Evolutionary conservation across 2,113 vertebrate species (phyloP).

Genomic region (Opisthocomus hoazin): DNA sequence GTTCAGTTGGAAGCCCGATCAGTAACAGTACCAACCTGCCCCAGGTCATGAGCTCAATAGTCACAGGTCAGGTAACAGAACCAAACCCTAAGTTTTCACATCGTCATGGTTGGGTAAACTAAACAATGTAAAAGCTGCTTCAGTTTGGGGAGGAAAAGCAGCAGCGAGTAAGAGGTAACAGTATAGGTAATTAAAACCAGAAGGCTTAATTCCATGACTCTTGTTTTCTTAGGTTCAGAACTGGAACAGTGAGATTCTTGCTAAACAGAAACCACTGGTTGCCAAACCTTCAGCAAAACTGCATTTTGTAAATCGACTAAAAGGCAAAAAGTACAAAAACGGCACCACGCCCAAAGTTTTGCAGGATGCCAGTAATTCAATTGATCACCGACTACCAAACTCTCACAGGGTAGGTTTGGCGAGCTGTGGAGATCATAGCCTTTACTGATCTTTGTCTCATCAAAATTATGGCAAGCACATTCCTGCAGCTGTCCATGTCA

Average conservation of each 20-base stretch:
- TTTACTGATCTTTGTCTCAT: neutral
- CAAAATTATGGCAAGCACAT: neutral
- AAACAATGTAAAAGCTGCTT: neutral
- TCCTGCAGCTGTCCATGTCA: neutral
- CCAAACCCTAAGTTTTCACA: neutral
- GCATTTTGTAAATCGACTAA: slow-evolving; percentile 91
- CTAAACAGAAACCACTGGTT: slow-evolving; percentile 85
- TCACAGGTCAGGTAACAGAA: neutral
- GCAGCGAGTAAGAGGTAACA: neutral
- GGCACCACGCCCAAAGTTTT: slow-evolving; percentile 82
- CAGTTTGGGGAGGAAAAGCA: neutral
- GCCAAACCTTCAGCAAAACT: slow-evolving; percentile 89
- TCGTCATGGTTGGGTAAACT: neutral
- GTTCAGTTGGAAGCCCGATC: neutral
- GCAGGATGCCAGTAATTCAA: slow-evolving; percentile 90
- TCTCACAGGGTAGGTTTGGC: slow-evolving; percentile 78
- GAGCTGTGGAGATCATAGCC: neutral
- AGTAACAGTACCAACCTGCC: neutral
- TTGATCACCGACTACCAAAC: slow-evolving; percentile 70
- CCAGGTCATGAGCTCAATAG: neutral
- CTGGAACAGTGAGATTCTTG: slow-evolving; percentile 90
- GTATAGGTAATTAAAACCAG: neutral
- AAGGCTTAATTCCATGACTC: neutral
- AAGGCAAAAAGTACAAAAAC: slow-evolving; percentile 88
- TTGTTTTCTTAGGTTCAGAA: slow-evolving; percentile 82